These are phyloP conservation scores for Sesamia inferens DNA, from an alignment of 2,888 invertebrate genomes.

Conservation along the genomic window DNA sequence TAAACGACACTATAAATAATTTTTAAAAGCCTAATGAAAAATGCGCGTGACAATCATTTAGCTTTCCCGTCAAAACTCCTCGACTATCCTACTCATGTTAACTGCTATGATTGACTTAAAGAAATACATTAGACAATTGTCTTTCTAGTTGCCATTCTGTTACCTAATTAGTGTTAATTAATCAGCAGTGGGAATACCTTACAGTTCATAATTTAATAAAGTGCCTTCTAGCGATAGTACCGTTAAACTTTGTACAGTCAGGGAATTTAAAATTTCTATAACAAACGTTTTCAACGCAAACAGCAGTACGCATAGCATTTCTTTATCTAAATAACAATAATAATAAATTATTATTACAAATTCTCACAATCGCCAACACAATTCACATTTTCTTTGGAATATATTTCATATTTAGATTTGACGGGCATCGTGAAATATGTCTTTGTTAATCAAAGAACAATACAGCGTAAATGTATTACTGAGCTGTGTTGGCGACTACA, in stretches of 20 bases:
- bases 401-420: slow-evolving; percentile 1
- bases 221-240: not conserved
- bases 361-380: slow-evolving; percentile 32
- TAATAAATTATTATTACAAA: slow-evolving; percentile 42
- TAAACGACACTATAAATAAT: too few species aligned
- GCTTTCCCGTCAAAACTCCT: too few species aligned
- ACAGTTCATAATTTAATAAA: not conserved
- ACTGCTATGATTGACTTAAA: not conserved
- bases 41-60: too few species aligned
- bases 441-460: not conserved
- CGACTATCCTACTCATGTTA: not conserved
- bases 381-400: slow-evolving; percentile 16
- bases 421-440: not conserved
- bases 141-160: not conserved
- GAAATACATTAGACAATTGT: too few species aligned
- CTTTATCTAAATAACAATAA: slow-evolving; percentile 35
- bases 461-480: not conserved
- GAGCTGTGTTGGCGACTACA: slow-evolving; percentile 23
- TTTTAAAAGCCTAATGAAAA: too few species aligned
- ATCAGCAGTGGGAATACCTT: not conserved
- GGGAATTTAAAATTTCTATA: not conserved
- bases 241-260: not conserved
- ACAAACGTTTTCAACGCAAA: slow-evolving; percentile 41
- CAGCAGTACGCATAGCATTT: slow-evolving; percentile 23
- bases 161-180: not conserved